phyloP scores from a whole-genome alignment of 2,113 vertebrate species.

The Prionailurus viverrinus region DNA sequence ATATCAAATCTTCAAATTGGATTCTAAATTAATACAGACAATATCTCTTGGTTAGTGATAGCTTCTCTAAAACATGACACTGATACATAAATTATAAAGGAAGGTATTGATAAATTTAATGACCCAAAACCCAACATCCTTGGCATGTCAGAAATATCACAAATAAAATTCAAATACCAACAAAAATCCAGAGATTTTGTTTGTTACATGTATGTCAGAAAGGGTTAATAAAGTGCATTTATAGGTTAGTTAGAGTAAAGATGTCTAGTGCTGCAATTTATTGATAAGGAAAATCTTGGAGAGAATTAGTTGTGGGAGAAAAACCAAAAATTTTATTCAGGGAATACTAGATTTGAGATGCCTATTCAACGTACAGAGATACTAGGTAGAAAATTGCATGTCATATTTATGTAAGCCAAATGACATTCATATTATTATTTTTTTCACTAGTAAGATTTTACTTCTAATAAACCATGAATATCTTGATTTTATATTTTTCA shows the following conservation, averaged over 20 bases:
- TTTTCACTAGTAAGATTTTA: slow-evolving; percentile 64
- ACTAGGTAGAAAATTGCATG: background rate
- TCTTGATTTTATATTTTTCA: slow-evolving; percentile 67
- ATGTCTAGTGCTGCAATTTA: background rate
- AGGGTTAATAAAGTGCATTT: background rate
- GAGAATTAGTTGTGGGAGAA: background rate
- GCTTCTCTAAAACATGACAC: background rate
- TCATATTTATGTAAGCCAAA: background rate
- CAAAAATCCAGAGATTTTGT: background rate
- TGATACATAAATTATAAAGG: background rate
- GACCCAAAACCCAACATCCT: background rate
- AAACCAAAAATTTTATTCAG: background rate
- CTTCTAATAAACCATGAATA: slow-evolving; percentile 68
- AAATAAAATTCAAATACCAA: background rate
- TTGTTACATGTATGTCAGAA: background rate
- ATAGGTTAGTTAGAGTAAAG: background rate
- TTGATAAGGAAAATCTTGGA: background rate
- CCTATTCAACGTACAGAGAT: background rate
- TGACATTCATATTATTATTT: background rate
- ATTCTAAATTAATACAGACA: background rate
- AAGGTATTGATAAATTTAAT: background rate
- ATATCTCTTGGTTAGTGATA: background rate
- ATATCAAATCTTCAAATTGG: background rate
- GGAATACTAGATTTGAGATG: background rate
- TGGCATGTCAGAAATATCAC: background rate